Evolutionary conservation across 2,888 invertebrate species (phyloP).

Genomic region (Poecilus cupreus): DNA sequence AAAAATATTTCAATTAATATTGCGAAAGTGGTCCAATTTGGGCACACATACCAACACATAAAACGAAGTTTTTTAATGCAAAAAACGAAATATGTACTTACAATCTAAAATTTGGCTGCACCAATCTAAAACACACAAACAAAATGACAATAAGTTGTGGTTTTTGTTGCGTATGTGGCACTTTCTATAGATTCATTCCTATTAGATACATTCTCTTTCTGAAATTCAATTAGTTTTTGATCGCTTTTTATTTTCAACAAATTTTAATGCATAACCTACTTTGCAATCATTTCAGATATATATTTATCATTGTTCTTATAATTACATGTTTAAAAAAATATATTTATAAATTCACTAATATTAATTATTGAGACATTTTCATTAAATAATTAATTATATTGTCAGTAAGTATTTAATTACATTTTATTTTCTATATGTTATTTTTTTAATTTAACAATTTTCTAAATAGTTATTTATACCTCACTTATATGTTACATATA

Average conservation of each 20-base stretch:
- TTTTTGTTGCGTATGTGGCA: conserved; percentile 54
- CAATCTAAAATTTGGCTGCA: conserved; percentile 52
- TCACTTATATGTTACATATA: too few species aligned
- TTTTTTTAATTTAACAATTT: too few species aligned
- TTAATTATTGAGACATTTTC: too few species aligned
- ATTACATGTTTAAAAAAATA: neutral
- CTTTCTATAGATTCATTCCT: conserved; percentile 42
- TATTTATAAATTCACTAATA: neutral
- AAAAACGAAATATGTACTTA: conserved; percentile 30
- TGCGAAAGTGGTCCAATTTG: conserved; percentile 49
- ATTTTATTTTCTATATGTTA: too few species aligned
- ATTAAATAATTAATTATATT: too few species aligned
- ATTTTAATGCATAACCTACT: conserved; percentile 1
- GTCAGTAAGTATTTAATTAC: too few species aligned
- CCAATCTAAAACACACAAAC: conserved; percentile 49
- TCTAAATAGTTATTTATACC: too few species aligned
- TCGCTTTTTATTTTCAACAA: conserved; percentile 7
- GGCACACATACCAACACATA: conserved; percentile 13
- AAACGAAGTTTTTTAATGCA: conserved; percentile 7
- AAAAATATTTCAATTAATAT: conserved; percentile 49
- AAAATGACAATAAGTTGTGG: conserved; percentile 43
- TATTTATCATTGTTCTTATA: neutral
- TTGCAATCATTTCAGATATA: neutral
- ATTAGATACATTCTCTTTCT: conserved; percentile 51
- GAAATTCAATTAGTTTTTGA: conserved; percentile 42